Evolutionary conservation across 1,140 invertebrate genomes (phyloP).

Genomic region (Heliconius hermathena): DNA sequence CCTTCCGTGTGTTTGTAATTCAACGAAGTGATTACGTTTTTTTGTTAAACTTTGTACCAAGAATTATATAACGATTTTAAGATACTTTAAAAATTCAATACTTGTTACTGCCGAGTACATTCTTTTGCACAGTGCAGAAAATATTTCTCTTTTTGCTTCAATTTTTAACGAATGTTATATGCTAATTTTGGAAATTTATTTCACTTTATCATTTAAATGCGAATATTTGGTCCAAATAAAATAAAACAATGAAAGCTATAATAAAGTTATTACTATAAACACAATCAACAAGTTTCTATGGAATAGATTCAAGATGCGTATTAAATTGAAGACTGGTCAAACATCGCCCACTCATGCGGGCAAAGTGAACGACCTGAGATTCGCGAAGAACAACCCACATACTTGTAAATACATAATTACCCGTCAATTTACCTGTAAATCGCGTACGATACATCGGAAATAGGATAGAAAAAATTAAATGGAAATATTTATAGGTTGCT

Average conservation of each 20-base stretch:
- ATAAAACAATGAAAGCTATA: not conserved
- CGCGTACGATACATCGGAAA: not conserved
- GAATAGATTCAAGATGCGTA: conserved; percentile 5
- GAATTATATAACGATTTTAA: not conserved
- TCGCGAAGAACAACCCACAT: conserved; percentile 44
- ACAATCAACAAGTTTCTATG: not conserved
- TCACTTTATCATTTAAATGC: no score
- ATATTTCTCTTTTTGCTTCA: no score
- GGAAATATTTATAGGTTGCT: not conserved
- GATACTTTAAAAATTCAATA: not conserved
- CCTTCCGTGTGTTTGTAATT: conserved; percentile 34
- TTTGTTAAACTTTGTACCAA: not conserved
- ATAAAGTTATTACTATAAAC: not conserved
- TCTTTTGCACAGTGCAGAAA: no score
- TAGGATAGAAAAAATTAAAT: conserved; percentile 3
- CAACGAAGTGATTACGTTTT: conserved; percentile 20
- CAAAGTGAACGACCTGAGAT: conserved; percentile 42
- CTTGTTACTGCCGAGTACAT: not conserved
- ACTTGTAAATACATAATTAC: conserved; percentile 31
- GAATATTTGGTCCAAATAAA: not conserved
- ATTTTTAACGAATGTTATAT: no score
- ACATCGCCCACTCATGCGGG: conserved; percentile 44
- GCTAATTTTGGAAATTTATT: no score
- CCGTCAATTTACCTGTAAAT: conserved; percentile 32
- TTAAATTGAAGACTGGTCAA: conserved; percentile 32